These are phyloP conservation scores for Drosophila parthenogenetica DNA, from an alignment of 2,888 invertebrate genomes.

Conservation along the genomic window DNA sequence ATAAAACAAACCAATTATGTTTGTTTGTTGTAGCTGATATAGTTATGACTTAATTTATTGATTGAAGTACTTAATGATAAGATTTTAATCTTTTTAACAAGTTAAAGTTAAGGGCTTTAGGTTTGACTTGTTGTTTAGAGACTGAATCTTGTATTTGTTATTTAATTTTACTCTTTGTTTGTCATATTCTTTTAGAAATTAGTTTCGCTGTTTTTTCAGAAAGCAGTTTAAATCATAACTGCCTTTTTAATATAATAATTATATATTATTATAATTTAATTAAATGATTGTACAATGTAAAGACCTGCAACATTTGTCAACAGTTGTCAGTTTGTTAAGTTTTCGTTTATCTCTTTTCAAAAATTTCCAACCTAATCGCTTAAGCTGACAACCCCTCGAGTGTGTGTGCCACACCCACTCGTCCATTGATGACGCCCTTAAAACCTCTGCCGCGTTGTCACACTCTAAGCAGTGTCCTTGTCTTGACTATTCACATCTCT, in stretches of 20 bases:
- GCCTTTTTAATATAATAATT: neutral
- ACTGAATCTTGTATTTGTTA: too few species aligned
- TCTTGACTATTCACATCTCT: neutral
- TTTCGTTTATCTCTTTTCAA: conserved; percentile 14
- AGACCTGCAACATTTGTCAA: conserved; percentile 30
- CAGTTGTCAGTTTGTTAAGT: conserved; percentile 40
- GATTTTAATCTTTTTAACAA: too few species aligned
- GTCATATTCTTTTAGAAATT: too few species aligned
- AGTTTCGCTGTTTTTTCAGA: too few species aligned
- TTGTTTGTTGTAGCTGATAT: conserved; percentile 19
- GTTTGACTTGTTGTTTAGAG: too few species aligned
- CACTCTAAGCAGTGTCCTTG: conserved; percentile 15
- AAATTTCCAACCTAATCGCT: conserved; percentile 44
- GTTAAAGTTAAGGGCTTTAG: too few species aligned
- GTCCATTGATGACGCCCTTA: conserved; percentile 25
- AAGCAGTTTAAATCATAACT: neutral
- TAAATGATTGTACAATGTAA: conserved; percentile 6
- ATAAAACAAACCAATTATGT: conserved; percentile 28
- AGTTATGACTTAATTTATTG: conserved; percentile 31
- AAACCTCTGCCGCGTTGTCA: conserved; percentile 15
- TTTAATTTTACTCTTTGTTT: too few species aligned
- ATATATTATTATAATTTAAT: conserved; percentile 14
- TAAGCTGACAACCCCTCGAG: conserved; percentile 45
- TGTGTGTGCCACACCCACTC: conserved; percentile 25
- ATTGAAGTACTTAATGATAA: neutral